Conservation (phyloP, 1,140 invertebrate species). For the Gryllus bimaculatus region DNA sequence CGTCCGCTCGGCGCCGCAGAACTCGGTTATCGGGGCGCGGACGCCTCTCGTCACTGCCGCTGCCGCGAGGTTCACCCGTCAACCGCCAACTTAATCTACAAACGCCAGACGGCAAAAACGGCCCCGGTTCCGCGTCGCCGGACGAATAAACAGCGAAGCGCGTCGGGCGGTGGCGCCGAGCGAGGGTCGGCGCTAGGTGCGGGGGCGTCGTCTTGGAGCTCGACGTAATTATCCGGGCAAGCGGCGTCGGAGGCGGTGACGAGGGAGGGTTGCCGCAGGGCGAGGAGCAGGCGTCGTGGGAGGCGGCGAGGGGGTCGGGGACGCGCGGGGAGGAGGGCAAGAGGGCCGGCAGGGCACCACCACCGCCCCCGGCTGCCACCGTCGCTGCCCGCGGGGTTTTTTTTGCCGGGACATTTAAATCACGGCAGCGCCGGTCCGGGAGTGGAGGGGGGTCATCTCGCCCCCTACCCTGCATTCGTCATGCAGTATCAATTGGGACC, state of each 20-base stretch:
- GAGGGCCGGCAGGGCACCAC: not conserved
- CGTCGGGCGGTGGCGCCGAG: not conserved
- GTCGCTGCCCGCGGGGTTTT: not conserved
- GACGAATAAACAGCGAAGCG: not conserved
- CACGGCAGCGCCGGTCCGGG: not conserved
- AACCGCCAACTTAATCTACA: not conserved
- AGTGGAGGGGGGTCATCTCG: slow-evolving; percentile 14
- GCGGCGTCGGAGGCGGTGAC: not conserved
- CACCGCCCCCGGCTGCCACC: too few relatives aligned
- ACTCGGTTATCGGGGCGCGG: too few relatives aligned
- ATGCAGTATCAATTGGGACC: slow-evolving; percentile 21
- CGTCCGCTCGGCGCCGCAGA: too few relatives aligned
- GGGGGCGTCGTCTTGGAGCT: not conserved
- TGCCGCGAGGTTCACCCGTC: not conserved
- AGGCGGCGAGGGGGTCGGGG: not conserved
- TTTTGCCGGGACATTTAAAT: slow-evolving; percentile 4
- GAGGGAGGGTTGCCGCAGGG: not conserved
- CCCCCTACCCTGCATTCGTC: slow-evolving; percentile 14
- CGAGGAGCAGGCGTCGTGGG: not conserved
- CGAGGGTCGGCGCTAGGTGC: not conserved
- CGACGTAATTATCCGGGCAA: not conserved
- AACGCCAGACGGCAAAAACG: not conserved
- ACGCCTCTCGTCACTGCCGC: too few relatives aligned
- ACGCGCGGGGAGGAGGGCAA: not conserved
- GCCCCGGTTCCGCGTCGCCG: not conserved